Evolutionary conservation across 2,888 invertebrate genomes (phyloP), one percentile per base, ranked within the genome.

Genomic region (Lomographa bimaculata): DNA sequence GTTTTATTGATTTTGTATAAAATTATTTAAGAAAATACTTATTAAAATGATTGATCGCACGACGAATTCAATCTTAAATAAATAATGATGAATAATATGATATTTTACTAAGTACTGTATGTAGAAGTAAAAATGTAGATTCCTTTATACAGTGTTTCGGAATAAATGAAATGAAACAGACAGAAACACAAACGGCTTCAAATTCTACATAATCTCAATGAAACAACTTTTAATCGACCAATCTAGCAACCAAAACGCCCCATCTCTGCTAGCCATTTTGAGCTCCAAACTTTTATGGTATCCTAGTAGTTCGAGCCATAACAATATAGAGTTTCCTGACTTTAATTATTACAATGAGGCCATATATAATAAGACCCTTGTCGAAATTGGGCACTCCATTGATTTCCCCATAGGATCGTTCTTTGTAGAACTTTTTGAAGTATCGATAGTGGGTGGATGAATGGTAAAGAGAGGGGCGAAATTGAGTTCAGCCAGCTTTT

Each of bases 311-410:
- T 35, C 25, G 29, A 42, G 48, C 47, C 50, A 48, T 53, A 54
- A 57, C 50, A 51, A 49, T 48, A 52, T 51, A 46, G 29, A 53
- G 50, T 56, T 54, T 43, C 45, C 30, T 36, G 54, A 60, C 51
- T 57, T 56, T 64, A 58, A 61, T 62, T 60, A 53, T 56, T 37
- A 30, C 51, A 44, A 50, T 49, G 46, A 45, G 51, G 41, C 40
- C 49, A 40, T 58, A 46, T 51, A 54, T 54, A 38, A 44, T 24
- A 44, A 43, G 49, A 44, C 45, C 51, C 48, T 49, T 46, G 46
- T 46, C 40, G 29, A 38, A 36, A 39, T 46, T 33, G 17, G 40
- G 25, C 32, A 20, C 25, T 33, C 28, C 33, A 48, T 47, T 54
- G 51, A 54, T 56, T 56, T 56, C 55, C 54, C 55, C 43, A 37